Conservation (phyloP, 2,113 vertebrate species). For the Catharus minimus region DNA sequence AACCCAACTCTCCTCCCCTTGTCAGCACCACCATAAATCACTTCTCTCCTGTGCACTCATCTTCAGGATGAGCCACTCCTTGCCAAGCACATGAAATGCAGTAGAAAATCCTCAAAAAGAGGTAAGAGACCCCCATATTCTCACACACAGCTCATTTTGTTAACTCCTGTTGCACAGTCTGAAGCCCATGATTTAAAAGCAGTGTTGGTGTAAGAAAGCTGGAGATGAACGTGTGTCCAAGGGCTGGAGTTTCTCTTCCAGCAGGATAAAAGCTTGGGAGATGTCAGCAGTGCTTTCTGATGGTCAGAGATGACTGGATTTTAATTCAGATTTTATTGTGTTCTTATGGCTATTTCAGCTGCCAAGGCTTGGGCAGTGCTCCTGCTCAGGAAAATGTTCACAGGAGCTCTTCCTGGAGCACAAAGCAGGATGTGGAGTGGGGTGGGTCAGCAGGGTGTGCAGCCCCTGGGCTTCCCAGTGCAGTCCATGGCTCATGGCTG, state of each 20-base stretch:
- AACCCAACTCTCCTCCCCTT: neutral
- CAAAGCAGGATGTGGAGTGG: rapidly evolving
- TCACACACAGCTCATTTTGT: neutral
- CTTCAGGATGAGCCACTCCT: rapidly evolving
- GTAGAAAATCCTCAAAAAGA: neutral
- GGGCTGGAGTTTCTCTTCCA: neutral
- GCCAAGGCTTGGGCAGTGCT: neutral
- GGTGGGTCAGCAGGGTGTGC: neutral
- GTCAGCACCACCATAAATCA: neutral
- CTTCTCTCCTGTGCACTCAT: neutral
- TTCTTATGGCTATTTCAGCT: neutral
- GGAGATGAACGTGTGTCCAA: neutral
- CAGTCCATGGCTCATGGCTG: neutral
- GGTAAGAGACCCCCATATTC: neutral
- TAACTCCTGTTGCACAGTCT: neutral
- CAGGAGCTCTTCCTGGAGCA: neutral
- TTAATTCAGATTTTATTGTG: neutral
- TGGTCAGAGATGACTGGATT: neutral
- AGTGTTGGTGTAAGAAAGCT: neutral
- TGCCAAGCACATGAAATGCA: neutral
- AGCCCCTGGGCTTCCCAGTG: rapidly evolving
- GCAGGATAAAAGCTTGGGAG: neutral
- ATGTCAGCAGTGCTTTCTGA: neutral
- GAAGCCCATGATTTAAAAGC: neutral
- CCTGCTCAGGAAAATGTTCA: rapidly evolving